Evolutionary conservation across 2,797 vertebrate genomes (phyloP).

Genomic region (Steatocranus sp.): DNA sequence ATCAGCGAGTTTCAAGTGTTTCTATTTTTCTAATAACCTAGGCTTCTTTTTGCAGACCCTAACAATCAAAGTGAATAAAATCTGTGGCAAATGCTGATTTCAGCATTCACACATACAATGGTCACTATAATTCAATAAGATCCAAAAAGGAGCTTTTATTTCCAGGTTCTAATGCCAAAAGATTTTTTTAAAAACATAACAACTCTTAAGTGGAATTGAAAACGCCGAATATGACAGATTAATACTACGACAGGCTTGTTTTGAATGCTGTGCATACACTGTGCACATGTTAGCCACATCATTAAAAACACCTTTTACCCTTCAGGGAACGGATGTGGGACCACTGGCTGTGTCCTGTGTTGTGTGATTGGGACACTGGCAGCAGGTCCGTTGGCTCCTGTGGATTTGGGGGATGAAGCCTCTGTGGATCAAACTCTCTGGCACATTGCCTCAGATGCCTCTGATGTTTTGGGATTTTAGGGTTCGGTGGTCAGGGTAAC

Average conservation of each 20-base stretch:
- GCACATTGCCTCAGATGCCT: not conserved
- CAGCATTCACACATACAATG: not conserved
- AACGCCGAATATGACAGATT: accelerated
- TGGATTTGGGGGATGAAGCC: not conserved
- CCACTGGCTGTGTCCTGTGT: not conserved
- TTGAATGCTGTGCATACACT: not conserved
- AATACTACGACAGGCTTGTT: not conserved
- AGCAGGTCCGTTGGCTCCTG: not conserved
- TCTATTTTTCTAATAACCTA: not conserved
- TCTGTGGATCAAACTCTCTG: not conserved
- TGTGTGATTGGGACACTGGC: not conserved
- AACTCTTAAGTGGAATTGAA: not conserved
- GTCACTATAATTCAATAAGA: not conserved
- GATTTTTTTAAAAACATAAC: not conserved
- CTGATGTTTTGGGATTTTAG: not conserved
- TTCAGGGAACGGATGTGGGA: not conserved
- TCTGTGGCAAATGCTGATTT: not conserved
- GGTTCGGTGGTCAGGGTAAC: not conserved
- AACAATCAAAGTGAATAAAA: not conserved
- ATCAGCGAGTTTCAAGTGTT: not conserved
- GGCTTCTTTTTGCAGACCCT: accelerated
- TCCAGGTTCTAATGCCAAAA: accelerated
- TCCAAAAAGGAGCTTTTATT: not conserved
- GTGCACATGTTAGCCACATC: not conserved
- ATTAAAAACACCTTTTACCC: not conserved